Evolutionary conservation across 1,140 invertebrate species (phyloP).

Genomic region (Drosophila sulfurigaster): DNA sequence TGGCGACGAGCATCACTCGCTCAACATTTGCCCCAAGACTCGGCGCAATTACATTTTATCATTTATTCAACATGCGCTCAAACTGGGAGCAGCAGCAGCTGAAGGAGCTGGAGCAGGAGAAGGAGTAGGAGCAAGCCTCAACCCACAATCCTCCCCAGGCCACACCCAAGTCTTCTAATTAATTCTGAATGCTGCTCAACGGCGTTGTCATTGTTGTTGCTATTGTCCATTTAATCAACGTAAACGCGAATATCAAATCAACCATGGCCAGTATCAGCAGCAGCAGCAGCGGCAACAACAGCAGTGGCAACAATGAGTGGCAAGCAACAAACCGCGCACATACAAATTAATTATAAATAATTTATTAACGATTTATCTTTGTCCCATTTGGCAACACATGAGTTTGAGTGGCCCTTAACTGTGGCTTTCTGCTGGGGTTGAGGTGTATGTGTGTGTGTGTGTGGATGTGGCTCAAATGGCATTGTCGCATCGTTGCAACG

Average conservation of each 20-base stretch:
- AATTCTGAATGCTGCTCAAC: constrained; percentile 67
- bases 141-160: constrained; percentile 11
- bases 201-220: constrained; percentile 49
- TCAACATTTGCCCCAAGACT: constrained; percentile 49
- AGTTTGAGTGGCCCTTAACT: constrained; percentile 50
- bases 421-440: constrained; percentile 20
- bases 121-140: constrained; percentile 25
- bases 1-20: constrained; percentile 44
- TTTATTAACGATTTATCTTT: constrained; percentile 84
- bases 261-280: constrained; percentile 39
- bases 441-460: constrained; percentile 23
- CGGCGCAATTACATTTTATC: constrained; percentile 81
- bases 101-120: no score
- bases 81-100: constrained; percentile 19
- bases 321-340: constrained; percentile 68
- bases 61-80: constrained; percentile 80
- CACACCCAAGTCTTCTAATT: constrained; percentile 69
- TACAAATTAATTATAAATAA: constrained; percentile 84
- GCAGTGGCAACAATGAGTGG: constrained; percentile 43
- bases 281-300: constrained; percentile 21
- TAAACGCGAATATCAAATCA: constrained; percentile 83
- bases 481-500: constrained; percentile 35
- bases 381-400: constrained; percentile 72
- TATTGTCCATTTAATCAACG: constrained; percentile 78
- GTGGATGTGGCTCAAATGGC: constrained; percentile 44